phyloP scores from a whole-genome alignment of 2,797 vertebrate genomes.

The Oreortyx pictus region DNA sequence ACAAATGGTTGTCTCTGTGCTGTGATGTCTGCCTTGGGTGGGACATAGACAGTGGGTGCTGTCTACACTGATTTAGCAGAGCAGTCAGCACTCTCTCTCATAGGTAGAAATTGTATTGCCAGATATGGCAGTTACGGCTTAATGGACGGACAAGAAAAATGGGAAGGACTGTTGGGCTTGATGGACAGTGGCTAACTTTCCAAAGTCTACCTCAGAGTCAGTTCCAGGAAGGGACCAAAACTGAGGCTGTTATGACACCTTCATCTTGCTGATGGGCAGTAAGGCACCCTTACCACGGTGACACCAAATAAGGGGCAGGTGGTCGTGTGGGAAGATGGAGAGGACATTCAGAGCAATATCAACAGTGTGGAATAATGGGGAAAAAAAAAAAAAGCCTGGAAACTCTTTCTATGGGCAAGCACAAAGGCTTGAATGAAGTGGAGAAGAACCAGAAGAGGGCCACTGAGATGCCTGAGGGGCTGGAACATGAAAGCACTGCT shows the following conservation, averaged over 20 bases:
- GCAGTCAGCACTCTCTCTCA: neutral
- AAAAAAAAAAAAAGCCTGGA: neutral
- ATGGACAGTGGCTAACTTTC: neutral
- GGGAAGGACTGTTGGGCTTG: neutral
- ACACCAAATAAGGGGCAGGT: neutral
- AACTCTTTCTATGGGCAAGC: neutral
- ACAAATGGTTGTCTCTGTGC: neutral
- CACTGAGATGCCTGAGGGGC: neutral
- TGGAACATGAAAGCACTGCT: neutral
- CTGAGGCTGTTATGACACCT: neutral
- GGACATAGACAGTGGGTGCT: accelerated
- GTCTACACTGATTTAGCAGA: neutral
- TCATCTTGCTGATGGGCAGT: neutral
- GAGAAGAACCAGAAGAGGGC: neutral
- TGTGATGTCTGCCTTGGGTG: neutral
- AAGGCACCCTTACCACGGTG: neutral
- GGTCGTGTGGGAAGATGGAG: neutral
- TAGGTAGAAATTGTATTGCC: neutral
- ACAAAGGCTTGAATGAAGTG: neutral
- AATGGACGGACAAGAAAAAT: neutral
- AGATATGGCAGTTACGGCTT: neutral
- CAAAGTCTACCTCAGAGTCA: neutral
- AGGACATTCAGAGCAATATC: neutral
- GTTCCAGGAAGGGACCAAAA: accelerated
- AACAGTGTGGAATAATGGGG: neutral